Percentiles rank a stretch among this genome's conserved stretches.
phyloP scores from a whole-genome alignment of 2,888 invertebrate species.

The Cotesia congregata region DNA sequence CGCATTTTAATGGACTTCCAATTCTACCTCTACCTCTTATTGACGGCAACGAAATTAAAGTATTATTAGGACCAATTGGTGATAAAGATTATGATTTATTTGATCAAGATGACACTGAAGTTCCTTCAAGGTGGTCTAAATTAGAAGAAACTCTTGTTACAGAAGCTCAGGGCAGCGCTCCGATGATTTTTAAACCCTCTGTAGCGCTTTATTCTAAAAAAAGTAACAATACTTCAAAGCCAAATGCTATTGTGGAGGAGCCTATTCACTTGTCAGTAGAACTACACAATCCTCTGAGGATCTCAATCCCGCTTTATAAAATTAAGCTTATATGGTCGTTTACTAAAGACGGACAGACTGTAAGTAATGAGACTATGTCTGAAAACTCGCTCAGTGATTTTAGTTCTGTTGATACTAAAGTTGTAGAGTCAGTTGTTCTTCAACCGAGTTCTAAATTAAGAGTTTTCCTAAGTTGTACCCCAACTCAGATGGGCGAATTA shows the following conservation, averaged over 20 bases:
- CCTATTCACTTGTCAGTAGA: constrained; percentile 84
- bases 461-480: constrained; percentile 80
- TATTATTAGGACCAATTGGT: constrained; percentile 78
- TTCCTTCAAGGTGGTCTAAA: constrained; percentile 76
- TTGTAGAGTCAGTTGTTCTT: constrained; percentile 73
- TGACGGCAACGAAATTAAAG: constrained; percentile 78
- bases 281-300: constrained; percentile 83
- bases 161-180: constrained; percentile 78
- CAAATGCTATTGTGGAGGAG: constrained; percentile 84
- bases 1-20: constrained; percentile 71
- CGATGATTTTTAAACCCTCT: constrained; percentile 85
- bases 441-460: constrained; percentile 76
- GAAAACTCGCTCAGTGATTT: constrained; percentile 65
- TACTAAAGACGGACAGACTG: constrained; percentile 67
- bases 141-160: constrained; percentile 84
- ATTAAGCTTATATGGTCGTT: constrained; percentile 83
- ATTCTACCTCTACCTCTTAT: constrained; percentile 83
- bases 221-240: constrained; percentile 76
- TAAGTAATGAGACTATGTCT: constrained; percentile 70
- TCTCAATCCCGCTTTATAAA: constrained; percentile 79
- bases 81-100: constrained; percentile 60
- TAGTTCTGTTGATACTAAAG: constrained; percentile 74
- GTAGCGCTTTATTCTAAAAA: constrained; percentile 80
- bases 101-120: constrained; percentile 68
- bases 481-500: constrained; percentile 81